These are phyloP conservation scores for Siderastrea radians DNA, from an alignment of 92 coral and sea anemone species.

Conservation along the genomic window DNA sequence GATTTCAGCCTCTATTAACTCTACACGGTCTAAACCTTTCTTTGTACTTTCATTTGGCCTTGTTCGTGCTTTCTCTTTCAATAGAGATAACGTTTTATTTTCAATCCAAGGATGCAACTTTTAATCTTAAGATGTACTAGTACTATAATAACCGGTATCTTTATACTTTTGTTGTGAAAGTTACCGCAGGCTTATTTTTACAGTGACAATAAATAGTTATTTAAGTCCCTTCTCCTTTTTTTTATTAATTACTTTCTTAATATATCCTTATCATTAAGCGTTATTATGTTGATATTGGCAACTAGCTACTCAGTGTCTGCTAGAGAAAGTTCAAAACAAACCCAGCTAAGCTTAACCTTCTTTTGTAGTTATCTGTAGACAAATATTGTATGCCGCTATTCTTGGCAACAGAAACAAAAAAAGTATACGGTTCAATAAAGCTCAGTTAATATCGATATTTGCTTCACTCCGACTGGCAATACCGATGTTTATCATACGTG, in stretches of 20 bases:
- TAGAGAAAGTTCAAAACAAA: conserved; percentile 6
- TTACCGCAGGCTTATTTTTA: background rate
- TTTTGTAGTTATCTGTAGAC: background rate
- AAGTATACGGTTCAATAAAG: background rate
- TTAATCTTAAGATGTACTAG: background rate
- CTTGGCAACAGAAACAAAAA: background rate
- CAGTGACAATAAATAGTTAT: background rate
- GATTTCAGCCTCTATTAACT: too few relatives aligned
- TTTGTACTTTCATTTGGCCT: too few relatives aligned
- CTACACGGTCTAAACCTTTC: too few relatives aligned
- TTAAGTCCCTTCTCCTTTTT: background rate
- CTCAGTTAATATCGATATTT: conserved; percentile 3
- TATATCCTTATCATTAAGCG: background rate
- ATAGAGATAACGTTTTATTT: too few relatives aligned
- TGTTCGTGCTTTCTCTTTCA: too few relatives aligned
- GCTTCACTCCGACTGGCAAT: background rate
- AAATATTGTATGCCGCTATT: conserved; percentile 13
- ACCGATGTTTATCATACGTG: background rate
- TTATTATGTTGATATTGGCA: conserved; percentile 1
- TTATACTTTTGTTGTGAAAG: background rate
- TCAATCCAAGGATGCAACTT: too few relatives aligned
- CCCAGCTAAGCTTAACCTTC: background rate
- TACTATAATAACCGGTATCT: background rate
- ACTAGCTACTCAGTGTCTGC: background rate
- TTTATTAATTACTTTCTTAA: background rate